Evolutionary conservation across 1,140 invertebrate genomes (phyloP), one percentile per base, ranked within the genome.

Genomic region (Protaetia brevitarsis): DNA sequence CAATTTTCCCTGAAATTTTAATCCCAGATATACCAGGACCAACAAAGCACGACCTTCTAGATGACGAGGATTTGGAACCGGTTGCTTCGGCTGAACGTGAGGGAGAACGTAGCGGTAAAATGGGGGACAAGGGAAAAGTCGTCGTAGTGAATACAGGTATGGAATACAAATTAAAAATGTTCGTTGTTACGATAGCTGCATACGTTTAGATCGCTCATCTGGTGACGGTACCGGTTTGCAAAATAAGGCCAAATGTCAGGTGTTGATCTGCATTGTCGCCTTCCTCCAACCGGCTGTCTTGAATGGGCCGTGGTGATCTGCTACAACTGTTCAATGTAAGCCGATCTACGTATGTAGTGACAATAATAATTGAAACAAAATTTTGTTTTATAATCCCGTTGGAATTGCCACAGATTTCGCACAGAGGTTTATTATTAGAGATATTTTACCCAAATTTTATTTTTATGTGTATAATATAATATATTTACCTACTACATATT

Each of bases 21-120:
- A 63, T 68, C 75, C 28, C 73, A 84, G 83, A 84, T 78, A 84
- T 84, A 66, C 82, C 82, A 31, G 82, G 82, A 57, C 82, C 82
- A 63, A 83, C 81, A 66, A 74, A 78, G 69, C 68, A 68, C 30
- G 45, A 56, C n/a, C 66, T 73, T 3, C 36, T 68, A 21, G 71
- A 76, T 67, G 77, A 80, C 31, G 74, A 77, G 23, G 77, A 77
- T 66, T 77, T 77, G 56, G 74, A 78, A 23, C 77, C 78, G 67
- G 69, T 76, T 45, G 78, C 78, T 19, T 80, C 78, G 0, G 79
- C 78, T 0, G 79, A 69, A 66, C n/a, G 77, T 77, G 74, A 77
- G 13, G 71, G 74, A 65, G 72, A 75, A 45, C 62, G 74, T 31
- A 70, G 71, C 7, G 76, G 72, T 64, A 76, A 67, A 37, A 64